phyloP scores from a whole-genome alignment of 2,113 vertebrate genomes.

The Tretioscincus oriximinensis region DNA sequence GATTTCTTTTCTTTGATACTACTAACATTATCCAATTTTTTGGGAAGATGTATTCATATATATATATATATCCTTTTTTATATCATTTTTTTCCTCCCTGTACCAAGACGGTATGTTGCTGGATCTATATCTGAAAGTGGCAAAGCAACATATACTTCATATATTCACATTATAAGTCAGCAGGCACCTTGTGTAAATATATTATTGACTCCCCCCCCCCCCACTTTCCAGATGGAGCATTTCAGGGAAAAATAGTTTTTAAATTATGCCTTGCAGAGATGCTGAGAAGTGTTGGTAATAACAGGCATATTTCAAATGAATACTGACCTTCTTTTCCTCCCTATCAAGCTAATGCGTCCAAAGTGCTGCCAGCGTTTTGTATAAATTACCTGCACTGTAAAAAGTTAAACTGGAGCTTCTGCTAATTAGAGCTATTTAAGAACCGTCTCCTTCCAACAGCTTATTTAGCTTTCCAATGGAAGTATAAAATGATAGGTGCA shows the following conservation, averaged over 20 bases:
- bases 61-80: fast-evolving
- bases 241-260: conserved; percentile 62
- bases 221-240: conserved; percentile 55
- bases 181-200: conserved; percentile 43
- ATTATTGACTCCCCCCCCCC: conserved; percentile 45
- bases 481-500: neutral
- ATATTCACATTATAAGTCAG: neutral
- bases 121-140: fast-evolving
- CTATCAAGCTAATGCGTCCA: conserved; percentile 31
- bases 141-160: neutral
- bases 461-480: conserved; percentile 31
- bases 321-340: conserved; percentile 53
- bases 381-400: conserved; percentile 32
- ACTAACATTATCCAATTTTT: neutral
- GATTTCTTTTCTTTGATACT: neutral
- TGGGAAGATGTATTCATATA: fast-evolving
- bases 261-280: conserved; percentile 56
- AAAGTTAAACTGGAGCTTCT: conserved; percentile 39
- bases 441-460: conserved; percentile 14
- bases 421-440: conserved; percentile 54
- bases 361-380: conserved; percentile 23
- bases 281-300: conserved; percentile 50
- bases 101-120: fast-evolving
- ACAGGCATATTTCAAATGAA: conserved; percentile 52
- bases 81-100: neutral